phyloP scores from a whole-genome alignment of 2,888 invertebrate genomes.

The Cryptus armator region DNA sequence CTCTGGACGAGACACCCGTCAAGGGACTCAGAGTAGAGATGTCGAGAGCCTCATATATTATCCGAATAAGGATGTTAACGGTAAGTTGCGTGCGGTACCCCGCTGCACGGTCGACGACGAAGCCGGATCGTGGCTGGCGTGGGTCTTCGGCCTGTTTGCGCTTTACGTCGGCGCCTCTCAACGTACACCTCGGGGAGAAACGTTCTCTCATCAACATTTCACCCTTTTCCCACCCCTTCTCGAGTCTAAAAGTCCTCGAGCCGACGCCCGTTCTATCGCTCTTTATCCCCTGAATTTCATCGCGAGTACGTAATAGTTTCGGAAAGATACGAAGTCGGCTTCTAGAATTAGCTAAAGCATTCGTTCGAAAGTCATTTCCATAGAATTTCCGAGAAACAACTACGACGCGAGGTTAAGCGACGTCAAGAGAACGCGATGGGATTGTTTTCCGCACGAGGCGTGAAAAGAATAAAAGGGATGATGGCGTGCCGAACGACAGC shows the following conservation, averaged over 20 bases:
- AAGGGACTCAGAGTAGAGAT: background rate
- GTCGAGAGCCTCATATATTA: slow-evolving; percentile 12
- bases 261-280: background rate
- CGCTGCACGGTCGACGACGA: slow-evolving; percentile 30
- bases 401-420: background rate
- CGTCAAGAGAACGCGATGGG: background rate
- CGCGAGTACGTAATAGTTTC: too few relatives aligned
- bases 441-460: background rate
- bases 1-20: background rate
- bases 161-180: slow-evolving; percentile 43
- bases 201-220: slow-evolving; percentile 3
- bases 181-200: slow-evolving; percentile 13
- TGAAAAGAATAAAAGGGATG: background rate
- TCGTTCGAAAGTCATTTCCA: too few relatives aligned
- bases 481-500: background rate
- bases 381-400: too few relatives aligned
- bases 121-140: slow-evolving; percentile 44
- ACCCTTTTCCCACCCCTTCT: background rate
- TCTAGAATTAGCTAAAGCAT: too few relatives aligned
- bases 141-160: slow-evolving; percentile 51
- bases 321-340: too few relatives aligned
- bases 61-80: background rate
- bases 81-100: background rate
- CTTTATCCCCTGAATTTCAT: slow-evolving; percentile 19
- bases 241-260: slow-evolving; percentile 11